These are phyloP conservation scores for Patiria pectinifera DNA, from an alignment of 53 echinoderm and acorn worm species.

Conservation along the genomic window DNA sequence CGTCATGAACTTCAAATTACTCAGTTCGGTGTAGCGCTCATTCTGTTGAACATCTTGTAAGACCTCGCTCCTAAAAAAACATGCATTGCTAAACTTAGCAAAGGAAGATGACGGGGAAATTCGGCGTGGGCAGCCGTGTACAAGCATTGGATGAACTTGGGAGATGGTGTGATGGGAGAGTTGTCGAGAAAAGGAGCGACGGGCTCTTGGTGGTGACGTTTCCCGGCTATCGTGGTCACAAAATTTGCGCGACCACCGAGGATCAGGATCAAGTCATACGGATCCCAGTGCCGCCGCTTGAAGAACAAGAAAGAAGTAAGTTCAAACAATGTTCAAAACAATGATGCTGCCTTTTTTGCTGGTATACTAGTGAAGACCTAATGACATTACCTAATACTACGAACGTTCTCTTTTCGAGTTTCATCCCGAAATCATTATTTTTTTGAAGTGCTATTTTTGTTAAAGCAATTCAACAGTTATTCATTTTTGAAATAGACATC, in stretches of 20 bases:
- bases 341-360: too few relatives aligned
- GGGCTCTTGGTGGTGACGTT: slow-evolving; percentile 22
- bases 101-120: slow-evolving; percentile 53
- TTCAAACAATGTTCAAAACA: not conserved
- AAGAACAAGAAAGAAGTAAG: slow-evolving; percentile 57
- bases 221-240: slow-evolving; percentile 37
- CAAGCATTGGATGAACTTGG: slow-evolving; percentile 51
- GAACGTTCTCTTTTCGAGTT: too few relatives aligned
- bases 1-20: too few relatives aligned
- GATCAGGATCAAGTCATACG: slow-evolving; percentile 2
- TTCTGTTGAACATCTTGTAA: not conserved
- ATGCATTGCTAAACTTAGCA: slow-evolving; percentile 40
- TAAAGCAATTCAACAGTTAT: too few relatives aligned
- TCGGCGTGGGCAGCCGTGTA: slow-evolving; percentile 42
- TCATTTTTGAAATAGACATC: too few relatives aligned
- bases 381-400: too few relatives aligned
- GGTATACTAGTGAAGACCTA: too few relatives aligned
- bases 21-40: too few relatives aligned
- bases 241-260: not conserved
- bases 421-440: too few relatives aligned
- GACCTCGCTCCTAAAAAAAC: slow-evolving; percentile 13
- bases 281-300: slow-evolving; percentile 26
- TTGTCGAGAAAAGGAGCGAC: not conserved
- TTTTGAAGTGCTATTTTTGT: too few relatives aligned
- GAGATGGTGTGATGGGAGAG: slow-evolving; percentile 36